Evolutionary conservation across 1,140 invertebrate genomes (phyloP).

Genomic region (Epicauta chinensis): DNA sequence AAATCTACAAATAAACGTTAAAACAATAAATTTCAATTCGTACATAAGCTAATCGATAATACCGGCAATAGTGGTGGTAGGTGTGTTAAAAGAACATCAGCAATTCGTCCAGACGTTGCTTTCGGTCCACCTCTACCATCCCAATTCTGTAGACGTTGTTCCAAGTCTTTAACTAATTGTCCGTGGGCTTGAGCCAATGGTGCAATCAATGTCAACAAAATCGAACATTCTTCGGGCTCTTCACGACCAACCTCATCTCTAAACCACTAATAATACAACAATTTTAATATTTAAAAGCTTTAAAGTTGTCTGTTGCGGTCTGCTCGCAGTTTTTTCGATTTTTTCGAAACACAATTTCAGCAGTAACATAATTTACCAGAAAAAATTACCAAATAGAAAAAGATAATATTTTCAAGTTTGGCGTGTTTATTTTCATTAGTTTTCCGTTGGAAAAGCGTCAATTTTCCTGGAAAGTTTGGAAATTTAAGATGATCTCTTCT

Average conservation of each 20-base stretch:
- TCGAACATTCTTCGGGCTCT: constrained; percentile 48
- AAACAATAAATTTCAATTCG: neutral
- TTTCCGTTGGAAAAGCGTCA: too few relatives aligned
- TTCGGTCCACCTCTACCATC: constrained; percentile 44
- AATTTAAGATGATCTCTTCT: too few relatives aligned
- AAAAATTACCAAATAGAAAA: too few relatives aligned
- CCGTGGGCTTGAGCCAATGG: constrained; percentile 55
- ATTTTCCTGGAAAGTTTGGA: too few relatives aligned
- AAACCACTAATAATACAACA: constrained; percentile 51
- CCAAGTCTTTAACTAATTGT: constrained; percentile 50
- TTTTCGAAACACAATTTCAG: too few relatives aligned
- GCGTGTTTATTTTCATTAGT: too few relatives aligned
- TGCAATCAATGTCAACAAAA: constrained; percentile 47
- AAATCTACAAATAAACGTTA: constrained; percentile 55
- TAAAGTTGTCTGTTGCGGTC: too few relatives aligned
- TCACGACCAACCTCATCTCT: constrained; percentile 55
- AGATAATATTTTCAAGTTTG: too few relatives aligned
- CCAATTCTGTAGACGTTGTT: constrained; percentile 48
- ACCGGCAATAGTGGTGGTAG: constrained; percentile 52
- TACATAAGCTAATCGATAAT: constrained; percentile 19
- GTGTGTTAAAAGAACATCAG: constrained; percentile 61
- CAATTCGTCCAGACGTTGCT: constrained; percentile 52
- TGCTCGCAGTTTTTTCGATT: too few relatives aligned
- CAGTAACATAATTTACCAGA: too few relatives aligned
- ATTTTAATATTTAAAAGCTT: too few relatives aligned